phyloP scores from a whole-genome alignment of 2,888 invertebrate genomes.

The Ferdinandea cuprea region DNA sequence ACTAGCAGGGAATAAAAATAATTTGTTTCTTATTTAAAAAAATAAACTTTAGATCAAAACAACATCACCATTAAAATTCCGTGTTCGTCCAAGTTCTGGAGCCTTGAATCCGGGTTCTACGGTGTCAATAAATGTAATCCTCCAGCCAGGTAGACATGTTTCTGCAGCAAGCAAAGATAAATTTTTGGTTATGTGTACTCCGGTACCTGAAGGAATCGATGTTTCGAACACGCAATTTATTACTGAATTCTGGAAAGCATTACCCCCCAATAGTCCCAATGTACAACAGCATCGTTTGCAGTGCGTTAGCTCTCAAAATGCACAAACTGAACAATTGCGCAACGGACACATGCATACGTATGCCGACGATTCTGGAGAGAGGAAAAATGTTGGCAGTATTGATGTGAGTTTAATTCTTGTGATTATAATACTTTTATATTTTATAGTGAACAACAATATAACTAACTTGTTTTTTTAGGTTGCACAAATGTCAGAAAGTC shows the following conservation, averaged over 20 bases:
- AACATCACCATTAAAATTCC: constrained; percentile 96
- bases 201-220: constrained; percentile 85
- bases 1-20: too few species aligned
- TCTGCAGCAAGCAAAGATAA: constrained; percentile 90
- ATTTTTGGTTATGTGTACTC: constrained; percentile 93
- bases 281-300: constrained; percentile 89
- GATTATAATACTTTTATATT: background rate
- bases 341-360: constrained; percentile 82
- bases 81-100: constrained; percentile 95
- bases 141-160: constrained; percentile 89
- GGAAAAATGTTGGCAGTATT: constrained; percentile 48
- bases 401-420: constrained; percentile 33
- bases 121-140: constrained; percentile 88
- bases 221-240: constrained; percentile 85
- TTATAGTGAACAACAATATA: background rate
- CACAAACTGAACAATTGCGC: constrained; percentile 38
- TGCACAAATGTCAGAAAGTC: constrained; percentile 81
- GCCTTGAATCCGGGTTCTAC: constrained; percentile 87
- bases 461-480: constrained; percentile 74
- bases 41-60: constrained; percentile 91
- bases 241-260: constrained; percentile 89
- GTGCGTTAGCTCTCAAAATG: constrained; percentile 82
- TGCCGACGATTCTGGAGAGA: constrained; percentile 77
- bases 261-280: constrained; percentile 84
- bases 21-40: too few species aligned